A percentile compares a stretch with the other conserved stretches of the same genome.
These are phyloP conservation scores for Graptemys geographica DNA, from an alignment of 2,797 vertebrate genomes.

Conservation along the genomic window DNA sequence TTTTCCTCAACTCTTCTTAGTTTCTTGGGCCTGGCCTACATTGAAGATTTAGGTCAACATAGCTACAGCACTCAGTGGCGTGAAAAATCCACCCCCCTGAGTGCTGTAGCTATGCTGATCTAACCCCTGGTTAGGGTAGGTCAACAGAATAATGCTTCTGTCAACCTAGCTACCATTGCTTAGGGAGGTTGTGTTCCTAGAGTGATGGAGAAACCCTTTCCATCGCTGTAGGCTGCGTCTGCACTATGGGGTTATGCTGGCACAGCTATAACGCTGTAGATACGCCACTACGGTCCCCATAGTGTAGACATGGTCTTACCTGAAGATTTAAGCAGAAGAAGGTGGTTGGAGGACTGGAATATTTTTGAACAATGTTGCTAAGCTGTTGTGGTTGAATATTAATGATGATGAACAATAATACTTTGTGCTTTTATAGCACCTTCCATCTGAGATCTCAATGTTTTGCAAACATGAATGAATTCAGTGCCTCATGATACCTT, in stretches of 20 bases:
- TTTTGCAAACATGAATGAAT: slow-evolving; percentile 56
- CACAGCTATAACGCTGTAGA: not conserved
- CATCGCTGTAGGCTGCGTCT: not conserved
- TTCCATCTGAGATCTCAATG: slow-evolving; percentile 35
- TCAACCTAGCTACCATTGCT: not conserved
- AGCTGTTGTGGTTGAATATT: slow-evolving; percentile 37
- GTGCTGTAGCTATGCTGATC: not conserved
- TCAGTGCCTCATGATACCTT: not conserved
- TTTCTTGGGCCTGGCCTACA: not conserved
- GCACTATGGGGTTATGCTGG: not conserved
- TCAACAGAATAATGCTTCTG: not conserved
- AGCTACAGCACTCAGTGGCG: not conserved
- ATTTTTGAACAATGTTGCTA: slow-evolving; percentile 45
- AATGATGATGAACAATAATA: not conserved
- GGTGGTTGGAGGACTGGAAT: not conserved
- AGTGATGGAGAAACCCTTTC: not conserved
- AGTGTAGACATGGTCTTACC: not conserved
- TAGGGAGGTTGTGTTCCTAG: not conserved
- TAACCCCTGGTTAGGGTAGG: not conserved
- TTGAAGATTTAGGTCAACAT: not conserved
- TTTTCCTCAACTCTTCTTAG: not conserved
- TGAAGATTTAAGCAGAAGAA: not conserved
- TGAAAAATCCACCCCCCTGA: not conserved
- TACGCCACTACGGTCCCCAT: not conserved
- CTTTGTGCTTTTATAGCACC: slow-evolving; percentile 45